phyloP scores from a whole-genome alignment of 2,888 invertebrate genomes.

The Anagyrus pseudococci region DNA sequence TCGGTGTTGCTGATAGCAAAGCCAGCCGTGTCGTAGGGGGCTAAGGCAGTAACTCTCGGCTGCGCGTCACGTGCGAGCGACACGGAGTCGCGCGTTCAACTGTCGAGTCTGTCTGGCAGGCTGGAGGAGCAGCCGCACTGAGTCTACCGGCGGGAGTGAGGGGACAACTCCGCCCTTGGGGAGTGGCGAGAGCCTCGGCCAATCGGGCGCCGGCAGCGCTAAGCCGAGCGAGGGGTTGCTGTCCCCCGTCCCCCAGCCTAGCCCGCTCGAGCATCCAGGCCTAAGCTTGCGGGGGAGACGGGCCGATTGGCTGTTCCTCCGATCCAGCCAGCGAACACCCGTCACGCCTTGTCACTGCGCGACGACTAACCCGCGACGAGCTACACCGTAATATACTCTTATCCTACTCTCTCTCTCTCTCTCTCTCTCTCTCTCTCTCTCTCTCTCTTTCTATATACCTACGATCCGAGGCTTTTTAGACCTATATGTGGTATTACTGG shows the following conservation, averaged over 20 bases:
- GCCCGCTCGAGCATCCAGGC: not conserved
- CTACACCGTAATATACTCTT: no score
- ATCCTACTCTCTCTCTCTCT: no score
- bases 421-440: no score
- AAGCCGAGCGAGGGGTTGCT: constrained; percentile 56
- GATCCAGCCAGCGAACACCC: no score
- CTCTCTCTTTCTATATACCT: no score
- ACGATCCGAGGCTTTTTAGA: no score
- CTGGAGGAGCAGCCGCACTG: not conserved
- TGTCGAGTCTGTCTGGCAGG: constrained; percentile 43
- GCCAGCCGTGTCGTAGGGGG: not conserved
- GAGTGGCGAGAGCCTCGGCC: constrained; percentile 35
- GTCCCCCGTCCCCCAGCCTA: not conserved
- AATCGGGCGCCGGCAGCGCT: constrained; percentile 42
- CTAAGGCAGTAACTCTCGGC: not conserved
- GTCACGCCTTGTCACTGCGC: no score
- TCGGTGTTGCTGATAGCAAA: not conserved
- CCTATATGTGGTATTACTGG: no score
- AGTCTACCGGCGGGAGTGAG: not conserved
- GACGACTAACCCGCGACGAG: no score
- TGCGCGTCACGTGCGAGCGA: constrained; percentile 47
- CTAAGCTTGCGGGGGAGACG: no score
- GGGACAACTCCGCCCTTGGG: constrained; percentile 27
- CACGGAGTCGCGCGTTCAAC: constrained; percentile 54
- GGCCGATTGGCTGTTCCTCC: no score